Percentiles rank a stretch among this genome's conserved stretches.
phyloP scores from a whole-genome alignment of 2,113 vertebrate genomes.

The Balaenoptera acutorostrata region DNA sequence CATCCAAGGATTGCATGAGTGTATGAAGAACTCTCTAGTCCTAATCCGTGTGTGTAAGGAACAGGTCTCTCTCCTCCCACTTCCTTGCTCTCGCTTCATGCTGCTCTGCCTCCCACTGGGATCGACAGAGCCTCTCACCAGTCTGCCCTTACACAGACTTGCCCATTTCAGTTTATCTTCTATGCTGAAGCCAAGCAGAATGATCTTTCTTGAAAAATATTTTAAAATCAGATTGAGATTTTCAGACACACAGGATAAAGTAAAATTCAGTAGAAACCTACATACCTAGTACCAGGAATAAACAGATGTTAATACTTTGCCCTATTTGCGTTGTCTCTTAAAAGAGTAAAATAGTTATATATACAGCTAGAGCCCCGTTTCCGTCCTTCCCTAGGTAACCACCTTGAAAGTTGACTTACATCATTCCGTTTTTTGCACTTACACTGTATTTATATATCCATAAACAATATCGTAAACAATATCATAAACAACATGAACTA shows the following conservation, averaged over 20 bases:
- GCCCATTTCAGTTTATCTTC: neutral
- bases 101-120: neutral
- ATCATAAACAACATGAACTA: neutral
- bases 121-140: neutral
- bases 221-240: conserved; percentile 3
- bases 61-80: neutral
- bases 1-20: neutral
- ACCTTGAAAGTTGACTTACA: neutral
- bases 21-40: neutral
- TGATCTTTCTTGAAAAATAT: neutral
- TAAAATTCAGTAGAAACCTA: neutral
- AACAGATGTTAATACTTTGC: neutral
- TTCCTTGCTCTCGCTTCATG: neutral
- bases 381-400: neutral
- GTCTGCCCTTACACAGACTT: neutral
- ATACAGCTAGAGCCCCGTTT: neutral
- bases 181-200: neutral
- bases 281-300: neutral
- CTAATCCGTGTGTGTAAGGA: neutral
- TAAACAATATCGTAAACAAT: neutral
- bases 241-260: neutral
- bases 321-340: neutral
- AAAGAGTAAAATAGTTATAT: neutral
- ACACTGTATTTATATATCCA: neutral
- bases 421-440: neutral